Evolutionary conservation across 2,113 vertebrate species (phyloP).

Genomic region (Mus musculus): GRCm39 chr3:129520501-129521000

Average conservation of each 20-base stretch:
- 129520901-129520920: background rate
- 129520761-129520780: background rate
- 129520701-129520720: background rate
- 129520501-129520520: background rate
- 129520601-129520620: background rate
- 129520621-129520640: slow-evolving; percentile 10
- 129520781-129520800: background rate
- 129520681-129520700: background rate
- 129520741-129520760: background rate
- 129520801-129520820: background rate
- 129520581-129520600: background rate
- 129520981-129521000: background rate
- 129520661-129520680: background rate
- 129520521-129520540: slow-evolving; percentile 38
- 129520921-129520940: background rate
- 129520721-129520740: background rate
- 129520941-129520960: background rate
- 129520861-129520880: too few species aligned
- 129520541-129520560: background rate
- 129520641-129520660: background rate
- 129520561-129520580: background rate
- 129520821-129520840: background rate
- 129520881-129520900: too few species aligned
- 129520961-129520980: background rate
- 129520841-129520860: background rate